Conservation (phyloP, 2,113 vertebrate species). For the Nannospalax galili region DNA sequence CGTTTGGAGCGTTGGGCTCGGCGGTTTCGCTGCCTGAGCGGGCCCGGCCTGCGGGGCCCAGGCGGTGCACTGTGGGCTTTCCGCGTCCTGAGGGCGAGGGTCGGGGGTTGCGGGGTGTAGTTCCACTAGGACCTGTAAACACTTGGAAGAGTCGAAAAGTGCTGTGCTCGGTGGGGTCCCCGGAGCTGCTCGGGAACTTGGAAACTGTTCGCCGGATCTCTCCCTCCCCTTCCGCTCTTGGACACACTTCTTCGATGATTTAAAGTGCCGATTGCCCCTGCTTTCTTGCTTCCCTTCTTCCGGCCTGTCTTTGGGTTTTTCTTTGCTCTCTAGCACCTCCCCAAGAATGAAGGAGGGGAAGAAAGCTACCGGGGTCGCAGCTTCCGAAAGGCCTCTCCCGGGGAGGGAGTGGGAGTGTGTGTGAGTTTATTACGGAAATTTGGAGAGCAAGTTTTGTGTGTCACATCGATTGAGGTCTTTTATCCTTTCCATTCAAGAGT, state of each 20-base stretch:
- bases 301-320: conserved; percentile 60
- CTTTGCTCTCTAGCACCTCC: conserved; percentile 64
- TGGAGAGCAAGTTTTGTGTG: background rate
- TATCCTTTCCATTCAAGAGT: background rate
- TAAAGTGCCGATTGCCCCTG: background rate
- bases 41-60: too few relatives aligned
- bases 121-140: too few relatives aligned
- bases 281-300: conserved; percentile 54
- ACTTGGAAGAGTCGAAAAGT: too few relatives aligned
- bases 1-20: background rate
- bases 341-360: conserved; percentile 20
- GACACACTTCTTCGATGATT: background rate
- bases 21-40: background rate
- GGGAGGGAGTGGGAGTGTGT: background rate
- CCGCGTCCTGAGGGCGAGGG: too few relatives aligned
- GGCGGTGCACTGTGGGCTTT: too few relatives aligned
- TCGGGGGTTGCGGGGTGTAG: too few relatives aligned
- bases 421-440: background rate
- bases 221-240: background rate
- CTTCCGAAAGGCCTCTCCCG: background rate
- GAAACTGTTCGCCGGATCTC: too few relatives aligned
- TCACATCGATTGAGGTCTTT: background rate
- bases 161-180: too few relatives aligned
- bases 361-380: background rate
- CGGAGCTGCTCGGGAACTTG: background rate